These are phyloP conservation scores for Megaleporinus macrocephalus DNA, from an alignment of 2,113 vertebrate genomes.

Conservation along the genomic window DNA sequence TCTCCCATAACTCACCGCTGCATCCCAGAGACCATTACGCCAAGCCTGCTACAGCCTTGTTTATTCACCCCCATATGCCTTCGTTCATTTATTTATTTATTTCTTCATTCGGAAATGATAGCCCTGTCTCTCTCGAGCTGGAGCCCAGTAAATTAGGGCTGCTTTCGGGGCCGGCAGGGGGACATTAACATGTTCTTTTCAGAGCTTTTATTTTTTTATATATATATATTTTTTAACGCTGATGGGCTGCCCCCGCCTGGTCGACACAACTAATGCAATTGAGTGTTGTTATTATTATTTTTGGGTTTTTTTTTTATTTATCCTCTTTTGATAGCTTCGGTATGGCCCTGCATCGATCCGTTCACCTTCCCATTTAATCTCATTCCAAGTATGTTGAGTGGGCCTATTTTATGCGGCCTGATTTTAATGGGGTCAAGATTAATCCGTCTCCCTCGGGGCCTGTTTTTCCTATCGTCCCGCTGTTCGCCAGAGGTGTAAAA, in stretches of 20 bases:
- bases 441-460: slow-evolving; percentile 66
- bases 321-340: slow-evolving; percentile 63
- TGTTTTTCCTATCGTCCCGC: not conserved
- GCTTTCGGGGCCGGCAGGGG: slow-evolving; percentile 22
- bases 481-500: not conserved
- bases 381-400: slow-evolving; percentile 64
- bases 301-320: slow-evolving; percentile 63
- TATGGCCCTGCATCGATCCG: slow-evolving; percentile 61
- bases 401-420: slow-evolving; percentile 64
- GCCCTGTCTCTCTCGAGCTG: slow-evolving; percentile 49
- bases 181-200: not conserved
- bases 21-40: slow-evolving; percentile 62
- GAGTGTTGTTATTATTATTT: slow-evolving; percentile 50
- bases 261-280: not conserved
- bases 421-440: slow-evolving; percentile 73
- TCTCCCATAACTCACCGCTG: slow-evolving; percentile 68
- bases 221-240: not conserved
- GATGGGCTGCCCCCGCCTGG: slow-evolving; percentile 48
- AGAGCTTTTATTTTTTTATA: not conserved
- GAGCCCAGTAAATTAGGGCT: slow-evolving; percentile 65
- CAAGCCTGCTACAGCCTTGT: slow-evolving; percentile 58
- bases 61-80: slow-evolving; percentile 64
- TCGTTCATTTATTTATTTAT: slow-evolving; percentile 45
- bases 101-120: slow-evolving; percentile 71
- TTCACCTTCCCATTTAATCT: slow-evolving; percentile 62